A percentile compares a stretch with the other conserved stretches of the same genome.
Conservation (phyloP, 2,797 vertebrate genomes). For the Neostethus bicornis region DNA sequence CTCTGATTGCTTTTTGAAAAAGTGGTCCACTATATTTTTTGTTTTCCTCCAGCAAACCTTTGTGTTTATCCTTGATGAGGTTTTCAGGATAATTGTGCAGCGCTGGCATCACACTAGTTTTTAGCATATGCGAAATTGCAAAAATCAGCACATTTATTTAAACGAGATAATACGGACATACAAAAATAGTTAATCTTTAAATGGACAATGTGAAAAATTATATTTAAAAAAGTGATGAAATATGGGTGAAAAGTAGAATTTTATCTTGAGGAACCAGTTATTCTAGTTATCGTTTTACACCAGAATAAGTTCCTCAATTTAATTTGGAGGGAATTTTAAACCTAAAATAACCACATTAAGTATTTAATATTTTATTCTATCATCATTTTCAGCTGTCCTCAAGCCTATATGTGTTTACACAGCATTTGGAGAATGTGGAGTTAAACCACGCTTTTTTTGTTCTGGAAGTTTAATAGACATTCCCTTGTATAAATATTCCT, state of each 20-base stretch:
- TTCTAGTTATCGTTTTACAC: not conserved
- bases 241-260: too few species aligned
- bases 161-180: not conserved
- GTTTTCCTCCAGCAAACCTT: conserved; percentile 27
- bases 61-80: conserved; percentile 34
- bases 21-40: conserved; percentile 49
- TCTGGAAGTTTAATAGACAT: too few species aligned
- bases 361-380: not conserved
- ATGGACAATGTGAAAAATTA: not conserved
- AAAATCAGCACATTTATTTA: not conserved
- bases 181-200: not conserved
- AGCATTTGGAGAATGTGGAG: not conserved
- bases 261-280: too few species aligned
- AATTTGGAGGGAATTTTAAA: too few species aligned
- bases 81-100: not conserved
- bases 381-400: not conserved
- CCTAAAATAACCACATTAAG: too few species aligned
- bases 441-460: not conserved
- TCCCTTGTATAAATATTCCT: not conserved
- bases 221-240: conserved; percentile 15
- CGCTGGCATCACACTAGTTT: not conserved
- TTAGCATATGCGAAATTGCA: not conserved
- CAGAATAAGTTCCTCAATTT: not conserved
- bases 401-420: not conserved
- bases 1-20: conserved; percentile 60